Evolutionary conservation across 2,888 invertebrate genomes (phyloP).

Genomic region (Galeruca laticollis): DNA sequence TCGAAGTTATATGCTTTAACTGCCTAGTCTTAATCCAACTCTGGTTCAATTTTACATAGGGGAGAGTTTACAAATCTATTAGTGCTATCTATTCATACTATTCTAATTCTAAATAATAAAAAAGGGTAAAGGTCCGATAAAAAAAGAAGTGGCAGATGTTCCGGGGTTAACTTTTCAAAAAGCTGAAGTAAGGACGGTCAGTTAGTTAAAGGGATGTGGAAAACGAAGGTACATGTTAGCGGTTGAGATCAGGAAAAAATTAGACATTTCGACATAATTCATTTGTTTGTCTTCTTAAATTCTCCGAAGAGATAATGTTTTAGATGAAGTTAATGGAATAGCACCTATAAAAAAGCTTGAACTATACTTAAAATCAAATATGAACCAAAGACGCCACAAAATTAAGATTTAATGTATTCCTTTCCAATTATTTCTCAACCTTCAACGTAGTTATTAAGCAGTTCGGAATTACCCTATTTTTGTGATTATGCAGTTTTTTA

Average conservation of each 20-base stretch:
- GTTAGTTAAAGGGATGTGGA: conserved; percentile 9
- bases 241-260: not conserved
- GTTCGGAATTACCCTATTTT: too few species aligned
- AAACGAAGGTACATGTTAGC: not conserved
- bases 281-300: too few species aligned
- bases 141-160: conserved; percentile 35
- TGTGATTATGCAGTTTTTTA: too few species aligned
- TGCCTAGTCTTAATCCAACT: not conserved
- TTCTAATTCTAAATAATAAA: conserved; percentile 26
- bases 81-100: conserved; percentile 33
- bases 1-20: not conserved
- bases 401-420: too few species aligned
- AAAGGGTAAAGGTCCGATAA: conserved; percentile 30
- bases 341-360: too few species aligned
- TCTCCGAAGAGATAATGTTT: too few species aligned
- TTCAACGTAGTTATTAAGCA: too few species aligned
- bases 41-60: conserved; percentile 11
- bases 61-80: conserved; percentile 33
- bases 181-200: conserved; percentile 20
- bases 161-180: conserved; percentile 25
- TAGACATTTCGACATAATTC: not conserved
- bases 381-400: too few species aligned
- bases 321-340: too few species aligned
- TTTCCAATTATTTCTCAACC: too few species aligned
- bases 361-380: not conserved